Evolutionary conservation across 1,140 invertebrate genomes (phyloP), one percentile per base, ranked within the genome.

Genomic region (Cepaea nemoralis): DNA sequence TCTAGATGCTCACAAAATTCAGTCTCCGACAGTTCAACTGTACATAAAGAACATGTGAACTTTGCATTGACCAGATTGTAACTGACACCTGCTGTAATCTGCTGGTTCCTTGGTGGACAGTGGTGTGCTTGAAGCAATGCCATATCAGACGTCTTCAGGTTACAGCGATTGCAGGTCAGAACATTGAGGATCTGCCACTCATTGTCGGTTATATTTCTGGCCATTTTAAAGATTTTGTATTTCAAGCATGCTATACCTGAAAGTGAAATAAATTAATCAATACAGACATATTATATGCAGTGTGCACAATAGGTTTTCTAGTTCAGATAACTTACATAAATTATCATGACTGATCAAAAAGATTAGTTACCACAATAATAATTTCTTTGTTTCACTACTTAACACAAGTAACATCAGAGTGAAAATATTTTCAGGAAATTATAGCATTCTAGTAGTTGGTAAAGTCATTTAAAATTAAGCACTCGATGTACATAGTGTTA

Each of bases 1-100:
- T 48, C 39, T 50, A 74, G 71, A 45, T 74, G 71, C 22, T 33
- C 42, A n/a, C 35, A 22, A 27, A 74, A 74, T 16, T 74, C 40
- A 45, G n/a, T n/a, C 33, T 74, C 71, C 12, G 42, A n/a, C 16
- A 50, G 27, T 27, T 74, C 71, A n/a, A 45, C 16, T 33, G 27
- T 48, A 48, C 71, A 74, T 48, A 74, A 16, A n/a, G 71, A 74
- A 27, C 71, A 74, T 14, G 39, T 74, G 31, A 45, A 74, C 27
- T 33, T 48, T 45, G 1, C 8, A 31, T 5, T 42, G 31, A n/a
- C 10, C 33, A 22, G 8, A 16, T 50, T 48, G 31, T 48, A 74
- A 22, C 39, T 5, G 6, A 74, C 40, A 37, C 0, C 39, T 27
- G 42, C 71, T 33, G 31, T 40, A 70, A 55, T 55, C 3, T 14